Evolutionary conservation across 2,113 vertebrate genomes (phyloP).

Genomic region (Petaurus breviceps): DNA sequence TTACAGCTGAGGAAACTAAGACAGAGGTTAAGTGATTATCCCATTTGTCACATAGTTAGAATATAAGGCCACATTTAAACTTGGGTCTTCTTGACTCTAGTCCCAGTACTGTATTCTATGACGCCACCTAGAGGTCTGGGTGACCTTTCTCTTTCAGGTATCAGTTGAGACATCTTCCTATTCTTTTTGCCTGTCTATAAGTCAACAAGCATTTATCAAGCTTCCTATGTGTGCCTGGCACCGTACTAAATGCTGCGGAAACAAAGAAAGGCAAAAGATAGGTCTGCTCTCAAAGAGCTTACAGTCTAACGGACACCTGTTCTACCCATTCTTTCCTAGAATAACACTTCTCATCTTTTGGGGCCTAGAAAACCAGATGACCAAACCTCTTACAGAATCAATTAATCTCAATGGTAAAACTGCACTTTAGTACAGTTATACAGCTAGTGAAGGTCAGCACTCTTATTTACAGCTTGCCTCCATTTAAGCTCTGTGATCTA

Average conservation of each 20-base stretch:
- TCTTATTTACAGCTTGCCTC: not conserved
- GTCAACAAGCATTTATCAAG: not conserved
- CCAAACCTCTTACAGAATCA: not conserved
- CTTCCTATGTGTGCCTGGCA: not conserved
- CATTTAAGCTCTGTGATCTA: not conserved
- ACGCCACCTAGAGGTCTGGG: not conserved
- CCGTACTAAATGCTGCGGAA: not conserved
- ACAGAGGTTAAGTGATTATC: not conserved
- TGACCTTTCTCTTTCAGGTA: not conserved
- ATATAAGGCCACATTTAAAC: not conserved
- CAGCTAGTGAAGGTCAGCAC: not conserved
- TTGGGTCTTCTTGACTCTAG: not conserved
- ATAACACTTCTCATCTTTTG: too few species aligned
- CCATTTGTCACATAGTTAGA: not conserved
- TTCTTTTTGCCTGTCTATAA: not conserved
- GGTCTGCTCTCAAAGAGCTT: not conserved
- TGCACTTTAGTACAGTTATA: not conserved
- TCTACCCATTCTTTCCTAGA: not conserved
- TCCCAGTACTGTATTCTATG: not conserved
- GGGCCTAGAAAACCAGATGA: not conserved
- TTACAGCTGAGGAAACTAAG: not conserved
- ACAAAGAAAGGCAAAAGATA: not conserved
- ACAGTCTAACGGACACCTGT: not conserved
- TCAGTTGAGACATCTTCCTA: not conserved
- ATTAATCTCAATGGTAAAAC: not conserved